phyloP scores from a whole-genome alignment of 1,140 invertebrate genomes.

The Aphaenogaster ashmeadi region DNA sequence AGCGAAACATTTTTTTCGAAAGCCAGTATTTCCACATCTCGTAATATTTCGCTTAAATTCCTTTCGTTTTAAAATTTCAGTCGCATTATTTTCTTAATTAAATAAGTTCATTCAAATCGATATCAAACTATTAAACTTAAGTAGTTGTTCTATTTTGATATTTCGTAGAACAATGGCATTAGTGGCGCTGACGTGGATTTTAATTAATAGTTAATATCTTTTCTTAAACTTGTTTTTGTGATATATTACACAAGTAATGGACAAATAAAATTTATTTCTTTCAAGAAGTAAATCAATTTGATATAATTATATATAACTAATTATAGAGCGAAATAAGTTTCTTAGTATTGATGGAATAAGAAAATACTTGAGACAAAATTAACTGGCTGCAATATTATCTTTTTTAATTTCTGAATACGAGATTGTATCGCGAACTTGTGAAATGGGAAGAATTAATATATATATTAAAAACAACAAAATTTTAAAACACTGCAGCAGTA shows the following conservation, averaged over 20 bases:
- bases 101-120: background rate
- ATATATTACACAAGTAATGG: background rate
- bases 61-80: background rate
- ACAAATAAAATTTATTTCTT: background rate
- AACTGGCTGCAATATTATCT: background rate
- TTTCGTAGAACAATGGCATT: background rate
- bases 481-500: background rate
- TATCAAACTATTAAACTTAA: background rate
- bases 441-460: background rate
- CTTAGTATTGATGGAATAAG: background rate
- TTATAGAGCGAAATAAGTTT: background rate
- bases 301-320: background rate
- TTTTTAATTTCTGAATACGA: background rate
- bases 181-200: background rate
- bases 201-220: background rate
- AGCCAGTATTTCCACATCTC: background rate
- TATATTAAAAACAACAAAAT: background rate
- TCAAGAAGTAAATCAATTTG: background rate
- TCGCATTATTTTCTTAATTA: conserved; percentile 4
- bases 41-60: background rate
- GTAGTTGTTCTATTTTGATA: background rate
- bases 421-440: background rate
- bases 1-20: conserved; percentile 1
- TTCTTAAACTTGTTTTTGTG: background rate
- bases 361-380: conserved; percentile 24